Percentiles rank a stretch among this genome's conserved stretches.
phyloP scores from a whole-genome alignment of 2,797 vertebrate genomes.

The Crax fasciolata region DNA sequence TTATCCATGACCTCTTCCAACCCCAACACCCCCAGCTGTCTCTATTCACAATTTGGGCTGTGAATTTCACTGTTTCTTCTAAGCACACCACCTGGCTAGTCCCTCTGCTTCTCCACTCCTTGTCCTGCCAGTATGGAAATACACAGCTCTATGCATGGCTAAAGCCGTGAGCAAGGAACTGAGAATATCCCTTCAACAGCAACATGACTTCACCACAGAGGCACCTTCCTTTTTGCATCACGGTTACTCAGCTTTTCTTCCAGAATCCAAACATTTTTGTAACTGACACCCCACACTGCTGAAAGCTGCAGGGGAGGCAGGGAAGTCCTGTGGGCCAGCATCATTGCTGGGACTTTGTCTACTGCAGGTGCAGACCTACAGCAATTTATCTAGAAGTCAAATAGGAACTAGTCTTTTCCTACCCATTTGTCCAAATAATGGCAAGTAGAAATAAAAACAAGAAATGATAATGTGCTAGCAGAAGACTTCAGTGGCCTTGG shows the following conservation, averaged over 20 bases:
- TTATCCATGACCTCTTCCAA: neutral
- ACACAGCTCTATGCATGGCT: neutral
- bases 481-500: conserved; percentile 31
- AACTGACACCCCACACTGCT: neutral
- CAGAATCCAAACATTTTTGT: conserved; percentile 1
- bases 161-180: neutral
- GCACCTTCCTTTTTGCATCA: neutral
- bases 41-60: neutral
- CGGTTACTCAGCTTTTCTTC: neutral
- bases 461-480: neutral
- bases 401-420: conserved; percentile 37
- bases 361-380: neutral
- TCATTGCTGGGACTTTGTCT: neutral
- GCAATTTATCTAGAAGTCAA: conserved; percentile 17
- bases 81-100: neutral
- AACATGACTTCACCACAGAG: neutral
- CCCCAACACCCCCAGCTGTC: neutral
- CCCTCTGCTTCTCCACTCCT: neutral
- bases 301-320: neutral
- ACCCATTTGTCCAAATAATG: neutral
- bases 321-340: neutral
- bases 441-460: conserved; percentile 49
- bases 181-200: neutral
- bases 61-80: neutral
- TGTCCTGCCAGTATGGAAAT: neutral